These are phyloP conservation scores for Nothoprocta perdicaria DNA, from an alignment of 2,113 vertebrate species.

Conservation along the genomic window DNA sequence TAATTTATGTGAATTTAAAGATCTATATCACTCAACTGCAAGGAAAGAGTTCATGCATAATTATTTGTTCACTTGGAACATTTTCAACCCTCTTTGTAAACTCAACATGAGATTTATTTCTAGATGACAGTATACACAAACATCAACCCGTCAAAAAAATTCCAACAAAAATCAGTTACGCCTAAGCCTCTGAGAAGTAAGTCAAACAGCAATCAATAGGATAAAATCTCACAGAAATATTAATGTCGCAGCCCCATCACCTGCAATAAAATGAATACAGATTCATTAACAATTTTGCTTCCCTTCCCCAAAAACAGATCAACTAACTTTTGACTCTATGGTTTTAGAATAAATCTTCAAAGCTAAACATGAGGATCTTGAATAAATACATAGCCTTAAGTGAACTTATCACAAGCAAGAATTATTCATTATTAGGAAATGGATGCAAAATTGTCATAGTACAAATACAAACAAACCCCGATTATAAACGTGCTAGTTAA, in stretches of 20 bases:
- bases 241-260: neutral
- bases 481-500: neutral
- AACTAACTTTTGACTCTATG: neutral
- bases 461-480: neutral
- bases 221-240: neutral
- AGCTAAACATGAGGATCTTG: neutral
- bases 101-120: neutral
- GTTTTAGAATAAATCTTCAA: neutral
- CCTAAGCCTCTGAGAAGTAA: neutral
- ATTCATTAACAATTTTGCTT: neutral
- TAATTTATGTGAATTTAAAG: neutral
- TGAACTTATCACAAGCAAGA: neutral
- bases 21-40: neutral
- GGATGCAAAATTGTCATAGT: neutral
- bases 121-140: neutral
- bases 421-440: neutral
- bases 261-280: neutral
- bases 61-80: conserved; percentile 17
- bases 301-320: neutral
- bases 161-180: neutral
- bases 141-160: conserved; percentile 25
- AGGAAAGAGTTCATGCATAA: neutral
- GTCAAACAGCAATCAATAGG: neutral
- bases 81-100: neutral
- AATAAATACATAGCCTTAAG: neutral